Base-by-base conservation (phyloP, 1,140 invertebrate genomes). In the Hesperophylax magnus region DNA sequence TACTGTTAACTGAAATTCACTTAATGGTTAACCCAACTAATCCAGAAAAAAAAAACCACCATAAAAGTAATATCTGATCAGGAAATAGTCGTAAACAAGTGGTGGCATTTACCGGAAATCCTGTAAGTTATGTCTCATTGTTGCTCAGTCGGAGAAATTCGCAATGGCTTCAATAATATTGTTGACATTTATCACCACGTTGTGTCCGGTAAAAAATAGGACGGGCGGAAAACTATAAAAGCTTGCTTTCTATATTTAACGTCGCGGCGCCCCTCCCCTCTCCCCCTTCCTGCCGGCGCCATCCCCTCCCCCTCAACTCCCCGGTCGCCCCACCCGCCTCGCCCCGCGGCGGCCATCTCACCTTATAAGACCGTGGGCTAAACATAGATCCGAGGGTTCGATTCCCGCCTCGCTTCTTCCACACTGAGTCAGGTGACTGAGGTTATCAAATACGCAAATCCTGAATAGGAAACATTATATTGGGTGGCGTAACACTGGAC, bases 331-430 rank as follows among this genome's bases (percentile, higher is more conserved):
- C 72, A 2, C n/a, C 61, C 39, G 20, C 53, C 27, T 8, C 67
- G 31, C 65, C 53, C 22, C 72, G 52, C 47, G 34, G 75, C 22
- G 27, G 34, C 20, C 78, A 52, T 61, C 69, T 61, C 82, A 39
- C 82, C 82, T 79, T 83, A 83, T 83, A 83, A 77, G 82, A 81
- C 82, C 75, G 76, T 14, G 61, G 77, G 76, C 78, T 83, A 83
- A 76, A 79, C 76, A 79, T 83, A 83, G 79, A 17, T 15, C 34
- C 14, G 75, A 54, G 75, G 31, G 56, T 61, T 77, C 76, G 60
- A 52, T 58, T 65, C 63, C 61, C 79, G 79, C 27, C 77, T 79
- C 67, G 52, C 76, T 39, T 22, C 24, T 65, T 24, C 24, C 53
- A 7, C 65, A n/a, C 22, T 60, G 67, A 71, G 65, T 56, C 77